A percentile compares a stretch with the other conserved stretches of the same genome.
phyloP scores from a whole-genome alignment of 2,888 invertebrate species.

The Drosophila niveifrons region DNA sequence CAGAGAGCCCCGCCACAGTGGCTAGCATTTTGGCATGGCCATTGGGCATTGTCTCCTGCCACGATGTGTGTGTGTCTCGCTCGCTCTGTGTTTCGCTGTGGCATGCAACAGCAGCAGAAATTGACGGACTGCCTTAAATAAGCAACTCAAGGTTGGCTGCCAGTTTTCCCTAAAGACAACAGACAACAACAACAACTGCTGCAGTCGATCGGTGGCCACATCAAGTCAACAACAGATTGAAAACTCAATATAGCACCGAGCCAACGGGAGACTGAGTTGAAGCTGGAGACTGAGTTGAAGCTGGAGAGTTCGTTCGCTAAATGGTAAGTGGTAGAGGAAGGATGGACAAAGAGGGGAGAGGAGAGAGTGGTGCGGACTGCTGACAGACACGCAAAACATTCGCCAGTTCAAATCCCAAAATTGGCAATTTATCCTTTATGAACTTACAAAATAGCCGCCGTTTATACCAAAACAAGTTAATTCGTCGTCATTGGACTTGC shows the following conservation, averaged over 20 bases:
- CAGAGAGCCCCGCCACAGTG: slow-evolving; percentile 69
- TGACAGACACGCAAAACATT: slow-evolving; percentile 78
- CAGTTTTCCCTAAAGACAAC: slow-evolving; percentile 80
- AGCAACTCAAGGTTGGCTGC: slow-evolving; percentile 81
- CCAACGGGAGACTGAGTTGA: slow-evolving; percentile 41
- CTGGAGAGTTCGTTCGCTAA: slow-evolving; percentile 28
- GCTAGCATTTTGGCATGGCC: slow-evolving; percentile 77
- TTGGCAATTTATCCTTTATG: slow-evolving; percentile 84
- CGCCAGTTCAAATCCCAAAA: slow-evolving; percentile 82
- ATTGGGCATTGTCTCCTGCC: slow-evolving; percentile 69
- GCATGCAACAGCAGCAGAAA: slow-evolving; percentile 43
- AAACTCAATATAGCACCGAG: slow-evolving; percentile 83
- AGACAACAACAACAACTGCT: slow-evolving; percentile 11
- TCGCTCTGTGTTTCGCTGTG: background rate
- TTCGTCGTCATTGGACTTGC: slow-evolving; percentile 65
- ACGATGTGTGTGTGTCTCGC: background rate
- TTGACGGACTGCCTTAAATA: slow-evolving; percentile 81
- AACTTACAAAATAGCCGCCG: slow-evolving; percentile 84
- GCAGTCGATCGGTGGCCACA: slow-evolving; percentile 78
- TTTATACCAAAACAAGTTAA: slow-evolving; percentile 84
- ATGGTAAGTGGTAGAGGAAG: slow-evolving; percentile 61
- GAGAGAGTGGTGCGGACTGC: slow-evolving; percentile 14
- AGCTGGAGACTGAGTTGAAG: slow-evolving; percentile 11
- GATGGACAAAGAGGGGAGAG: slow-evolving; percentile 31
- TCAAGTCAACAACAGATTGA: slow-evolving; percentile 82